Percentiles rank a stretch among this genome's conserved stretches.
Evolutionary conservation across 92 coral and sea anemone genomes (phyloP).

Genomic region (Diadumene lineata): DNA sequence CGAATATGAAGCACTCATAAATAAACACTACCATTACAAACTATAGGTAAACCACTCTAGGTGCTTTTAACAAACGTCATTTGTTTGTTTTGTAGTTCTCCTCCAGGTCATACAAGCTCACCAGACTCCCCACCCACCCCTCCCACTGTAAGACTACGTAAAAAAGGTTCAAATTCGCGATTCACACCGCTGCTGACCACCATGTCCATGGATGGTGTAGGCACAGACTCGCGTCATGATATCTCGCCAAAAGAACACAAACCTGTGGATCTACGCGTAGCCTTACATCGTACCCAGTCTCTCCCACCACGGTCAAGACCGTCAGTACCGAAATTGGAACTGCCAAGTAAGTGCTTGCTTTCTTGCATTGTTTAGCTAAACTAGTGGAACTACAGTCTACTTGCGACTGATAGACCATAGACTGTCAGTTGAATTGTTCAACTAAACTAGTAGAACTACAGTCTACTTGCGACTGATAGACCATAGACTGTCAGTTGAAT

Average conservation of each 20-base stretch:
- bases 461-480: too few relatives aligned
- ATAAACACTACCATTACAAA: too few relatives aligned
- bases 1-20: too few relatives aligned
- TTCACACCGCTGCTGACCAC: slow-evolving; percentile 44
- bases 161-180: slow-evolving; percentile 54
- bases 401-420: too few relatives aligned
- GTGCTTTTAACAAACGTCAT: background rate
- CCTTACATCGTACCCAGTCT: slow-evolving; percentile 68
- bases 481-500: too few relatives aligned
- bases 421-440: too few relatives aligned
- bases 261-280: slow-evolving; percentile 42
- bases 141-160: slow-evolving; percentile 76
- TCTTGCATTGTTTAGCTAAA: too few relatives aligned
- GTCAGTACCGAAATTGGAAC: slow-evolving; percentile 64
- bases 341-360: slow-evolving; percentile 52
- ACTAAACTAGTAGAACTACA: too few relatives aligned
- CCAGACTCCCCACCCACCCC: slow-evolving; percentile 81
- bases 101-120: slow-evolving; percentile 39
- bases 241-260: slow-evolving; percentile 31
- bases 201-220: slow-evolving; percentile 20
- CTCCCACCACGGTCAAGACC: slow-evolving; percentile 60
- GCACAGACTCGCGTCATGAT: slow-evolving; percentile 31
- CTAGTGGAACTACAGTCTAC: too few relatives aligned
- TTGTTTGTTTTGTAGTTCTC: slow-evolving; percentile 36
- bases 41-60: too few relatives aligned